Percentiles rank a stretch among this genome's conserved stretches.
Conservation (phyloP, 2,888 invertebrate genomes). For the Enoplolaimus lenunculus region DNA sequence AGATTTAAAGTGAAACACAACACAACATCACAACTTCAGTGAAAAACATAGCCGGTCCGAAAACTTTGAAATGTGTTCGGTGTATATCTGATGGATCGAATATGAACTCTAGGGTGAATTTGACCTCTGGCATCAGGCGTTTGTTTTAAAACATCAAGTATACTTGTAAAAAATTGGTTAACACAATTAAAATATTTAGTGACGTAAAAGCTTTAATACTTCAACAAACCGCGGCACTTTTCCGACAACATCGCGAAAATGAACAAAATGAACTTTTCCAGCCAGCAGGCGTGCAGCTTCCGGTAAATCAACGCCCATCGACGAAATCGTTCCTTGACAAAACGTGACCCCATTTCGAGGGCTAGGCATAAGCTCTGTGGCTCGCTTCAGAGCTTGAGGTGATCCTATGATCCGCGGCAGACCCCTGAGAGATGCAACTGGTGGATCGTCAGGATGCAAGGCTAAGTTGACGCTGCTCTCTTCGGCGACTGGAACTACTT, state of each 20-base stretch:
- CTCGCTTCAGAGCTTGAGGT: not conserved
- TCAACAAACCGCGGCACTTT: not conserved
- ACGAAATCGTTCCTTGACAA: not conserved
- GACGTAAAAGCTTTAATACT: too few species aligned
- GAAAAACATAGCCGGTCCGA: too few species aligned
- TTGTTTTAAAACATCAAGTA: too few species aligned
- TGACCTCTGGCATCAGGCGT: too few species aligned
- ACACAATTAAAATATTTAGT: too few species aligned
- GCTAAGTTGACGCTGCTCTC: not conserved
- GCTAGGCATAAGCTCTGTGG: not conserved
- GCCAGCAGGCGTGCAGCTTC: not conserved
- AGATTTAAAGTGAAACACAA: too few species aligned
- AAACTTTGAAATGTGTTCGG: too few species aligned
- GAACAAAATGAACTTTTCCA: not conserved
- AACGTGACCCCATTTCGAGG: not conserved
- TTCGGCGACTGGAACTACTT: not conserved
- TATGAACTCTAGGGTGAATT: too few species aligned
- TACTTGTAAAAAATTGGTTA: too few species aligned
- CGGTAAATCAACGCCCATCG: not conserved
- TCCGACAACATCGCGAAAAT: not conserved
- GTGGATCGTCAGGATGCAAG: not conserved
- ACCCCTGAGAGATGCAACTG: not conserved
- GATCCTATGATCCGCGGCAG: not conserved
- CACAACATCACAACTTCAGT: too few species aligned
- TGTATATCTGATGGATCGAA: too few species aligned